Base-by-base conservation (phyloP, 2,797 vertebrate genomes). In the Liasis olivaceus region DNA sequence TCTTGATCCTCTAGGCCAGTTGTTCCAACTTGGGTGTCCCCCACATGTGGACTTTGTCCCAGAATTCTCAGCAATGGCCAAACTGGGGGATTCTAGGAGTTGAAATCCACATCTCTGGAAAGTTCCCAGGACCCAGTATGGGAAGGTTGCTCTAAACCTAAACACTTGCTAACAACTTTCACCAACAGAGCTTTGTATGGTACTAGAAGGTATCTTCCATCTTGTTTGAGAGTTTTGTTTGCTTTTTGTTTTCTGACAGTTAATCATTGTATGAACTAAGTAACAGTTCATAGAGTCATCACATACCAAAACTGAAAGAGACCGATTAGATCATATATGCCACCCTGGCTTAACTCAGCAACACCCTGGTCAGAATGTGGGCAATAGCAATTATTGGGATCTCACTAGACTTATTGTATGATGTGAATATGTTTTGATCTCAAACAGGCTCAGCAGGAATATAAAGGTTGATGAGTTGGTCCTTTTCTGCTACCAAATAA, bases 331-430 rank as follows among this genome's bases (percentile, higher is more conserved):
- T 72, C 88, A 91, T 84, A 20, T 59, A 95, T 88, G 31, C 77
- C 69, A 66, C 54, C 22, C 54, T 26, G 51, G 85, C 51, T 95
- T 95, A 95, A 84, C 54, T 56, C 56, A 93, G 93, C 86, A 89
- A 4, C 59, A 95, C 0, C 0, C 60, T 15, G 24, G 58, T 87
- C 63, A 93, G 47, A 89, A 85, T 94, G 77, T 47, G 17, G 88
- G 66, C n/a, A 85, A 17, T 31, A n/a, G 26, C 31, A 84, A 26
- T 58, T 5, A 28, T 56, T 89, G 15, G 77, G 6, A 84, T 47
- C 85, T 92, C 36, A 60, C 3, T 59, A 64, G 56, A 51, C 3
- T 60, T 42, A 20, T 56, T 31, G 62, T n/a, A 66, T 51, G 15
- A 56, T 88, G 28, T 66, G 47, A 89, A 7, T 31, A 69, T 69